A percentile compares a stretch with the other conserved stretches of the same genome.
phyloP scores from a whole-genome alignment of 2,113 vertebrate species.

The Andinoacara biseriatus region DNA sequence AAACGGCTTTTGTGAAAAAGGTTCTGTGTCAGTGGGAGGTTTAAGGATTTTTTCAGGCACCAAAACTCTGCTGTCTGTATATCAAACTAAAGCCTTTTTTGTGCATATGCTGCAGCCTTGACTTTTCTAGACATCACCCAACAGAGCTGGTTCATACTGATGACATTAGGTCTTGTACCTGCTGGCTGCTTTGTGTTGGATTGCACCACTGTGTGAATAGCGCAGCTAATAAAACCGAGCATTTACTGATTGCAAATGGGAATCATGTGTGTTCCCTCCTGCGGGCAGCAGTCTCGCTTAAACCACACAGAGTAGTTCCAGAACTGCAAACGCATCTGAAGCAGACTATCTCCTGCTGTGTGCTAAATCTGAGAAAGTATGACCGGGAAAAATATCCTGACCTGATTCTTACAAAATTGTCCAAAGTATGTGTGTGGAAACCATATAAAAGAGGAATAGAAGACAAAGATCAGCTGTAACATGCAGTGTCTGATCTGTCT shows the following conservation, averaged over 20 bases:
- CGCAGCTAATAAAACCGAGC: neutral
- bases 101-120: neutral
- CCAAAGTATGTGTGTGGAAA: neutral
- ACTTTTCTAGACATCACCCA: neutral
- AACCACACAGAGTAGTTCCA: neutral
- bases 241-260: neutral
- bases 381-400: neutral
- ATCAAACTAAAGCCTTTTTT: neutral
- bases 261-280: neutral
- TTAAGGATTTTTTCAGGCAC: neutral
- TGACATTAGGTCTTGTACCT: neutral
- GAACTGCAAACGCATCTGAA: neutral
- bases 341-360: neutral
- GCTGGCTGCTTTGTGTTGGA: neutral
- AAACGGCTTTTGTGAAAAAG: neutral
- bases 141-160: neutral
- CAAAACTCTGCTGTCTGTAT: neutral
- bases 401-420: constrained; percentile 9
- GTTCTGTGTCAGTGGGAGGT: neutral
- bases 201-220: neutral
- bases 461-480: neutral
- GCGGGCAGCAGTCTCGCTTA: neutral
- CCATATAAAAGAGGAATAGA: neutral
- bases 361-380: neutral
- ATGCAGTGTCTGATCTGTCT: neutral